Percentiles rank a stretch among this genome's conserved stretches.
phyloP scores from a whole-genome alignment of 2,888 invertebrate species.

The Argyresthia goedartella region DNA sequence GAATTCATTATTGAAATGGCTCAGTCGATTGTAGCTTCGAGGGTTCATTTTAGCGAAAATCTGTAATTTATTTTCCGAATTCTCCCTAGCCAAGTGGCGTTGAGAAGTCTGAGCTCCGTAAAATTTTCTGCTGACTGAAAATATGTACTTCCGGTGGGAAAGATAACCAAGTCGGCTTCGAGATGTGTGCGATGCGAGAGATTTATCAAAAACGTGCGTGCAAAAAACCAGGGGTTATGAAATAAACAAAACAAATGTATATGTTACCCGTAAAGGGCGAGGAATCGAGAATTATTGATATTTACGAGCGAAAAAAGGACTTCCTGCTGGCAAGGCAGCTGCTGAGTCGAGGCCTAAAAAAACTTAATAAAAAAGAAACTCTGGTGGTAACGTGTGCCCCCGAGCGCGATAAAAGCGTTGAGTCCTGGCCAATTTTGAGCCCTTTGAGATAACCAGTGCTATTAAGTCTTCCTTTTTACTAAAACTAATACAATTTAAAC shows the following conservation, averaged over 20 bases:
- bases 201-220: background rate
- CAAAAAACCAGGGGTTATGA: background rate
- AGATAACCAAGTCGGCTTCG: background rate
- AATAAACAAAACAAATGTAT: background rate
- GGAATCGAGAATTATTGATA: constrained; percentile 33
- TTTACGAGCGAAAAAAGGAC: constrained; percentile 60
- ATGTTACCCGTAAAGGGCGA: background rate
- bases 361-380: too few species aligned
- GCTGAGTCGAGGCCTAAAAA: constrained; percentile 11
- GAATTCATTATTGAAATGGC: too few species aligned
- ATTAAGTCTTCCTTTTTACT: too few species aligned
- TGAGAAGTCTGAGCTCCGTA: background rate
- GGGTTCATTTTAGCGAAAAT: too few species aligned
- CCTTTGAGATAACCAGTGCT: too few species aligned
- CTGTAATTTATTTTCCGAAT: too few species aligned
- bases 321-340: constrained; percentile 26
- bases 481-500: too few species aligned
- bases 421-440: too few species aligned
- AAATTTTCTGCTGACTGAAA: background rate
- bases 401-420: too few species aligned
- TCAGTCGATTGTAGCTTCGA: too few species aligned
- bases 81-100: too few species aligned
- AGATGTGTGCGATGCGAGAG: background rate
- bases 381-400: too few species aligned
- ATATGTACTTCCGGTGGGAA: background rate